Conservation (phyloP, 1,140 invertebrate genomes). For the Drosophila nigrodunni region DNA sequence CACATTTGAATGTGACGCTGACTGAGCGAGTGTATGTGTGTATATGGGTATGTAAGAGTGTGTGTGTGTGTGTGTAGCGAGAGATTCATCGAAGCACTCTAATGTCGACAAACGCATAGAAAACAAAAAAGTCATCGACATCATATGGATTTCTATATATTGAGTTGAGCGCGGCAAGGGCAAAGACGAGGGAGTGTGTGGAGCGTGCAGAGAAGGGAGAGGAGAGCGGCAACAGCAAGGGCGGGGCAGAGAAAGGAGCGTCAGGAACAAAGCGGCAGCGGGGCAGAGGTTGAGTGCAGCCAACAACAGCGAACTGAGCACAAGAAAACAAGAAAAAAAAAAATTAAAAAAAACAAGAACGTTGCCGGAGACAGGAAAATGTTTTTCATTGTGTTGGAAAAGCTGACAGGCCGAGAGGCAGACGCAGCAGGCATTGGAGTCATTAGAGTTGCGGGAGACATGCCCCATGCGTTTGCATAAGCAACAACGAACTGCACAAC, state of each 20-base stretch:
- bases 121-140: conserved; percentile 75
- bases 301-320: conserved; percentile 5
- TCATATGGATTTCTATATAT: conserved; percentile 70
- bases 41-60: conserved; percentile 11
- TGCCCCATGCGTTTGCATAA: conserved; percentile 80
- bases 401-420: conserved; percentile 50
- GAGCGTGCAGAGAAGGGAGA: background rate
- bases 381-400: conserved; percentile 79
- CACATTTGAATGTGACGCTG: conserved; percentile 67
- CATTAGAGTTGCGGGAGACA: conserved; percentile 79
- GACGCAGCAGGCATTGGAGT: conserved; percentile 52
- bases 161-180: conserved; percentile 46
- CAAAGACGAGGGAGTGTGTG: background rate
- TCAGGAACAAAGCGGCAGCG: background rate
- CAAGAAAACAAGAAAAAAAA: conserved; percentile 9
- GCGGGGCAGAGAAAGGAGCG: conserved; percentile 26
- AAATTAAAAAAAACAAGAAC: conserved; percentile 26
- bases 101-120: conserved; percentile 52
- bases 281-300: conserved; percentile 27
- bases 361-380: conserved; percentile 69
- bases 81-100: conserved; percentile 59
- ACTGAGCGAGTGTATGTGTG: conserved; percentile 2
- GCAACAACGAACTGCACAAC: conserved; percentile 47
- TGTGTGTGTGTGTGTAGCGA: conserved; percentile 12
- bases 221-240: background rate